These are phyloP conservation scores for Mesocricetus auratus DNA, from an alignment of 2,113 vertebrate species.

Conservation along the genomic window DNA sequence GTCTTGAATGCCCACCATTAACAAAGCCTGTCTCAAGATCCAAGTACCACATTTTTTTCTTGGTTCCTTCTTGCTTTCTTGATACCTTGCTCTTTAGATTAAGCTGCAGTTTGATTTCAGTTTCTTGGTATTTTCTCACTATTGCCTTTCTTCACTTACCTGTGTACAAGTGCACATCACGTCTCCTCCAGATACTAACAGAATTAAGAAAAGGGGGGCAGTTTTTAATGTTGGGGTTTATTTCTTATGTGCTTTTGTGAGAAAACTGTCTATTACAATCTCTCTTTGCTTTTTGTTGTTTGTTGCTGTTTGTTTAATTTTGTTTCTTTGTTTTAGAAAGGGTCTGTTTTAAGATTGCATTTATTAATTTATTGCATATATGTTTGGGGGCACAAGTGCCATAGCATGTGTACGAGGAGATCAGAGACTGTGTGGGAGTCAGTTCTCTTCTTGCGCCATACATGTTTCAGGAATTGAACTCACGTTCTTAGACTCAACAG, in stretches of 20 bases:
- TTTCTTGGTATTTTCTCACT: background rate
- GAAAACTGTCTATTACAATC: constrained; percentile 21
- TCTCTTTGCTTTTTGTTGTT: background rate
- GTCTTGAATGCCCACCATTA: background rate
- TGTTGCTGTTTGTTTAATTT: background rate
- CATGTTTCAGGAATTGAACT: background rate
- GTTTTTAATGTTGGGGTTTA: background rate
- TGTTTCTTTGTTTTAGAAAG: background rate
- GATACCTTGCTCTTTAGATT: background rate
- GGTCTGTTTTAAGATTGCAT: background rate
- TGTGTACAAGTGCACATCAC: background rate
- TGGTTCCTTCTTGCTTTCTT: background rate
- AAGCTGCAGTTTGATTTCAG: background rate
- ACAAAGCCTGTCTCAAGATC: background rate
- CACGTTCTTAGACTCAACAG: background rate
- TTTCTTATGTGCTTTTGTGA: constrained; percentile 21
- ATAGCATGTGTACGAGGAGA: too few species aligned
- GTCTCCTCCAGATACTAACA: background rate
- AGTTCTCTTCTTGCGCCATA: background rate
- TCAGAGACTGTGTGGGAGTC: background rate
- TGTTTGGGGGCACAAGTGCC: background rate
- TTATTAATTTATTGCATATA: background rate
- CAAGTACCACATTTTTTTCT: background rate
- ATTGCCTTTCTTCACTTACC: background rate
- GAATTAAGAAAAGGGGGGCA: background rate